Base-by-base conservation (phyloP, 2,797 vertebrate genomes). In the Acrossocheilus wenchowensis region DNA sequence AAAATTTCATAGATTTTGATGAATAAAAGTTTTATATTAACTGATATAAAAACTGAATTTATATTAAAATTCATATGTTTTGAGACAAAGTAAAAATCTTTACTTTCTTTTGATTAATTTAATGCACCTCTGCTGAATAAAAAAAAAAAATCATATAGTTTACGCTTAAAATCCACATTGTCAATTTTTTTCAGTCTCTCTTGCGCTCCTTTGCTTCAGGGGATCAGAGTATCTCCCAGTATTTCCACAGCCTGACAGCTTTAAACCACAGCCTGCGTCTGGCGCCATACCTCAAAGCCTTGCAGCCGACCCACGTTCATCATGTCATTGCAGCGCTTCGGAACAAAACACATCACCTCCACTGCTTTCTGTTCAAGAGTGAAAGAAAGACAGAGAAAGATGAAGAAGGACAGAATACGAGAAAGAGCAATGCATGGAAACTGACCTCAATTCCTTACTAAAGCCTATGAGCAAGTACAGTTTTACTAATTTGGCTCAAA, bases 311-410 rank as follows among this genome's bases (percentile, higher is more conserved):
- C 97, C 89, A 98, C 96, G 86, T 97, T 98, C 97, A 98, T 98
- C 97, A 98, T 98, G 92, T 98, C 97, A 72, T 98, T 96, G 90
- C 97, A 98, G 81, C 96, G 97, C 91, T 97, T 97, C 89, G 97
- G 97, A 90, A 98, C 97, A 78, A 98, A 97, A 92, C 97, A 97
- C 97, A 97, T 98, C 89, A 98, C 97, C 89, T 98, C 97, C 82
- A 97, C 97, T 6, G 97, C 97, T 96, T 94, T 97, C 97, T 98
- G 94, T 89, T 62, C 2, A 39, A 85, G 54, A 87, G 66, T 88
- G 75, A 88, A 81, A 50, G 54, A 7, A 11, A 34, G 30, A 74
- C 43, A 26, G 34, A 74, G 45, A 83, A 54, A 69, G 39, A 81
- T 54, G 78, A 23, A 85, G 60, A 83, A 60, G 30, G 50, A 50